Evolutionary conservation across 2,888 invertebrate genomes (phyloP), one percentile per base, ranked within the genome.

Genomic region (Heliconius sara): DNA sequence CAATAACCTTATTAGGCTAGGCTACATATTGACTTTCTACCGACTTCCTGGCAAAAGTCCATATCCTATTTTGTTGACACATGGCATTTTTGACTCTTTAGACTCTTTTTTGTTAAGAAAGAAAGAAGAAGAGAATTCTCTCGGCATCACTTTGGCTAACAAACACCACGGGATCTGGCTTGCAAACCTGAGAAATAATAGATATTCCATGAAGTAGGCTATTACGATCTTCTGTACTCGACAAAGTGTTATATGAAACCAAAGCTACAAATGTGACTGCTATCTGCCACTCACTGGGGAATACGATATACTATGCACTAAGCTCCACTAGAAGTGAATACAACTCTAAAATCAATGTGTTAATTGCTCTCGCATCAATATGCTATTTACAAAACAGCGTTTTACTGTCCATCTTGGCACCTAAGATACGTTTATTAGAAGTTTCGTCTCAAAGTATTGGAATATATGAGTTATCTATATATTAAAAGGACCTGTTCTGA

Each of bases 201-300:
- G 91, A 5, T 96, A 96, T 96, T 96, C 93, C 96, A 97, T 87
- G 96, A 98, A 87, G 96, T 97, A 88, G 97, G 96, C 0, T 84
- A 90, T 22, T 95, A 95, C 85, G 98, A 98, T 88, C 83, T 97
- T 3, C 96, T 0, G 96, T 96, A 87, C 95, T 90, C 5, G 89
- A 91, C 80, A 87, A 79, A 66, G 83, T 90, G n/a, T 77, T 91
- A 16, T 47, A 83, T 0, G 77, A 82, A 9, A 96, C 97, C 0
- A 91, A 93, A 0, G 91, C 94, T 39, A 80, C 91, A 3, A 90
- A 95, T 67, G 80, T 97, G 0, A 95, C 95, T 82, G 96, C 96
- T 85, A 89, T 96, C 13, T 97, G 97, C 0, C 97, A 97, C 87
- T 97, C 97, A 0, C 93, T 94, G 85, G 97, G 97, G 13, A 95